These are phyloP conservation scores for Argyresthia goedartella DNA, from an alignment of 2,888 invertebrate genomes.

Conservation along the genomic window DNA sequence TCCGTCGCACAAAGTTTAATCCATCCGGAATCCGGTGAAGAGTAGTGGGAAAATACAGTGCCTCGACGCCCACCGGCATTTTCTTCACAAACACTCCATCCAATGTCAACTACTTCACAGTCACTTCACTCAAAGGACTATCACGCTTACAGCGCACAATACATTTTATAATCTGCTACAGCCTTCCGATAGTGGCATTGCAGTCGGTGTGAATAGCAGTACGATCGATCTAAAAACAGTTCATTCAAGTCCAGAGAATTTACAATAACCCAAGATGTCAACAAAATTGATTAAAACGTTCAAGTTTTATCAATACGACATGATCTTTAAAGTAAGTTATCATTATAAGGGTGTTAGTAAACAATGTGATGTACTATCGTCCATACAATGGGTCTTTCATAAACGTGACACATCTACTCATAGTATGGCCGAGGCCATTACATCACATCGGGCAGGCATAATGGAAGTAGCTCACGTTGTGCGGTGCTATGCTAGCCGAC, in stretches of 20 bases:
- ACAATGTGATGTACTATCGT: neutral
- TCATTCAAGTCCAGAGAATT: neutral
- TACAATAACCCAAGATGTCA: neutral
- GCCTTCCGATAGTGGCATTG: no score
- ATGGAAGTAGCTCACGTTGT: conserved; percentile 9
- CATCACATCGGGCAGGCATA: conserved; percentile 4
- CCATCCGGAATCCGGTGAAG: neutral
- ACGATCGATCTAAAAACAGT: no score
- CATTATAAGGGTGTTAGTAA: neutral
- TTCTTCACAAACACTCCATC: neutral
- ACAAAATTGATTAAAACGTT: neutral
- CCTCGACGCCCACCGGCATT: no score
- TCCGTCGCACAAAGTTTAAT: conserved; percentile 2
- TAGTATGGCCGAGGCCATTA: conserved; percentile 1
- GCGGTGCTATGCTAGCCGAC: neutral
- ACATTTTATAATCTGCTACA: no score
- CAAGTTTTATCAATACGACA: neutral
- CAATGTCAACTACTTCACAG: neutral
- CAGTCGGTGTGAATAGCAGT: no score
- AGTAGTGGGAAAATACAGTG: neutral
- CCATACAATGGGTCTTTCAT: neutral
- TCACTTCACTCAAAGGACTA: no score
- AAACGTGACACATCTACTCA: neutral
- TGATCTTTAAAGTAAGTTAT: neutral
- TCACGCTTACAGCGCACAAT: no score